Percentiles rank a stretch among this genome's conserved stretches.
phyloP scores from a whole-genome alignment of 2,113 vertebrate genomes.

The Hemichromis elongatus region DNA sequence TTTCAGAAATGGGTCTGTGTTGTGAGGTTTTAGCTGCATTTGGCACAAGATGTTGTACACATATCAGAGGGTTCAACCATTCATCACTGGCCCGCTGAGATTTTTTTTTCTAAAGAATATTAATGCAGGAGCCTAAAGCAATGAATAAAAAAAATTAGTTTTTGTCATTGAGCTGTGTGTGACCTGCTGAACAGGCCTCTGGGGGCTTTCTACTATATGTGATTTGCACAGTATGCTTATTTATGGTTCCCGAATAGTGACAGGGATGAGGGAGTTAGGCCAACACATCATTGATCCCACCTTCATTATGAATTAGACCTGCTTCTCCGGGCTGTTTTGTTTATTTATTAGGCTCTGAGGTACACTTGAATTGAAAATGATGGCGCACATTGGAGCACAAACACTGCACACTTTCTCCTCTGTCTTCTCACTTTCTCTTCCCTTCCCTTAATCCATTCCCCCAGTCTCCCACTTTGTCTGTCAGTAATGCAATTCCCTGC shows the following conservation, averaged over 20 bases:
- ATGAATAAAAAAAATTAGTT: neutral
- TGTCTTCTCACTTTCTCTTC: neutral
- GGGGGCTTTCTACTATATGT: neutral
- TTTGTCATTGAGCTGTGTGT: neutral
- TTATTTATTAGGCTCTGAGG: constrained; percentile 18
- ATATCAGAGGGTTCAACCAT: neutral
- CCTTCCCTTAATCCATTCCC: neutral
- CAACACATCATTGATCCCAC: neutral
- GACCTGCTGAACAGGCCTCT: neutral
- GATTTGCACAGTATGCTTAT: neutral
- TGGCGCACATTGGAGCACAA: neutral
- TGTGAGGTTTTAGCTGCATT: neutral
- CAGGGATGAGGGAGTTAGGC: neutral
- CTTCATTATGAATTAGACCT: neutral
- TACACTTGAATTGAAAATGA: neutral
- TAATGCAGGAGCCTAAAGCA: neutral
- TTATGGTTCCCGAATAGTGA: neutral
- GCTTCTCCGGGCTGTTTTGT: neutral
- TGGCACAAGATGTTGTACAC: neutral
- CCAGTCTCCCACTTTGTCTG: neutral
- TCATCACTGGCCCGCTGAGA: neutral
- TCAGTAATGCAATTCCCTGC: constrained; percentile 4
- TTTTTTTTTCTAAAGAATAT: neutral
- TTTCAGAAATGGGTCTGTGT: neutral
- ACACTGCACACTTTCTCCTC: neutral